phyloP scores from a whole-genome alignment of 1,140 invertebrate genomes.

The Pseudomyrmex gracilis region DNA sequence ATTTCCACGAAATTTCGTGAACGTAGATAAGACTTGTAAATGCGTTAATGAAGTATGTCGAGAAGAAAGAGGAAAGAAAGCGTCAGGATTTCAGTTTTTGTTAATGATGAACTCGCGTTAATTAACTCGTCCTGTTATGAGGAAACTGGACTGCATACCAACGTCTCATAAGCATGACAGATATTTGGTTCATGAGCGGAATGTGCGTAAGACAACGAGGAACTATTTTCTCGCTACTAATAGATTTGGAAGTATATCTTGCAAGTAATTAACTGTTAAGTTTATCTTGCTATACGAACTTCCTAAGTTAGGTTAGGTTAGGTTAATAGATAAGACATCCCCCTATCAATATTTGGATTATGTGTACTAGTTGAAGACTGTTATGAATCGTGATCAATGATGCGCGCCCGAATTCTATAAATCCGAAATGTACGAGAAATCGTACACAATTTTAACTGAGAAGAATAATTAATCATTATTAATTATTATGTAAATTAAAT shows the following conservation, averaged over 20 bases:
- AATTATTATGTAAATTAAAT: too few relatives aligned
- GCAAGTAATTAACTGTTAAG: constrained; percentile 50
- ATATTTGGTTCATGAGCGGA: constrained; percentile 33
- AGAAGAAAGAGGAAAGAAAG: too few relatives aligned
- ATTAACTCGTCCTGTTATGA: constrained; percentile 42
- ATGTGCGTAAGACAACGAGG: constrained; percentile 40
- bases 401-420: not conserved
- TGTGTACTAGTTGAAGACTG: constrained; percentile 21
- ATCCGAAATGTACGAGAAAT: not conserved
- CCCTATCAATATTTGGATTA: constrained; percentile 52
- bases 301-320: too few relatives aligned
- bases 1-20: not conserved
- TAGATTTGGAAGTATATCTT: constrained; percentile 57
- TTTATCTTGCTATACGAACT: constrained; percentile 43
- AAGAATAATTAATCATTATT: not conserved
- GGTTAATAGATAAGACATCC: constrained; percentile 31
- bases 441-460: not conserved
- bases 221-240: constrained; percentile 51
- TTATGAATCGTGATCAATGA: constrained; percentile 5
- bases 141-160: constrained; percentile 41
- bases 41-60: not conserved
- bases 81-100: not conserved
- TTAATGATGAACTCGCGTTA: constrained; percentile 34
- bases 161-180: constrained; percentile 50
- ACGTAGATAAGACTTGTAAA: not conserved